These are phyloP conservation scores for Nomada fabriciana DNA, from an alignment of 2,888 invertebrate genomes.

Conservation along the genomic window DNA sequence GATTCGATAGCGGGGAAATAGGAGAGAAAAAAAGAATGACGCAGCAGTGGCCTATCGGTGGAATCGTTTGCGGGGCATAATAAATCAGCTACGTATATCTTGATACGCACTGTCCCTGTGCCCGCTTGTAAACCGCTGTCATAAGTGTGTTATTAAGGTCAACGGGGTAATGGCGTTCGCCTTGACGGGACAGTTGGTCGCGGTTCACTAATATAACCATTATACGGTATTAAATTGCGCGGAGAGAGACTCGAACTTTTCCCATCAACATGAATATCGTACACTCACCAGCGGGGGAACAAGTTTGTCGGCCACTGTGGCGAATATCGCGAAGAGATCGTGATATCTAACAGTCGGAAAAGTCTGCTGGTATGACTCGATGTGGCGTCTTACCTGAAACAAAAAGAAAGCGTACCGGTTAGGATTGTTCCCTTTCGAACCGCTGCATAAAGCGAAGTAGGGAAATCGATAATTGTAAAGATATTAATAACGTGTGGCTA, in stretches of 20 bases:
- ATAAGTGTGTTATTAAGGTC: constrained; percentile 67
- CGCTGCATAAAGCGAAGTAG: neutral
- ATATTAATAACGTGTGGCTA: neutral
- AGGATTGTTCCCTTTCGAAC: neutral
- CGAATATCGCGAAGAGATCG: neutral
- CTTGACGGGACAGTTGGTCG: constrained; percentile 58
- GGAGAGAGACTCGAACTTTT: constrained; percentile 47
- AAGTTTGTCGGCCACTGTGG: neutral
- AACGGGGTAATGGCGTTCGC: constrained; percentile 63
- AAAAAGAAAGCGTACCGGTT: constrained; percentile 21
- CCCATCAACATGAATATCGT: constrained; percentile 41
- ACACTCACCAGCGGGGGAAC: constrained; percentile 28
- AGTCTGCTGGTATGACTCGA: neutral
- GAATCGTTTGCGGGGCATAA: constrained; percentile 21
- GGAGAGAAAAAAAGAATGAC: neutral
- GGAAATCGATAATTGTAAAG: neutral
- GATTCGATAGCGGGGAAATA: neutral
- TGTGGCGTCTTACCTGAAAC: constrained; percentile 53
- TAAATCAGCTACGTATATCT: constrained; percentile 37
- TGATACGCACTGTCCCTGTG: constrained; percentile 29
- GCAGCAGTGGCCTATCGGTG: neutral
- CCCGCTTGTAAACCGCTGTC: constrained; percentile 32
- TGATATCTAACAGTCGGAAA: neutral
- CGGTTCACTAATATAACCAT: constrained; percentile 52
- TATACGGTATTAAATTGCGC: constrained; percentile 30